Base-by-base conservation (phyloP, 1,140 invertebrate species). In the Bombus huntii region DNA sequence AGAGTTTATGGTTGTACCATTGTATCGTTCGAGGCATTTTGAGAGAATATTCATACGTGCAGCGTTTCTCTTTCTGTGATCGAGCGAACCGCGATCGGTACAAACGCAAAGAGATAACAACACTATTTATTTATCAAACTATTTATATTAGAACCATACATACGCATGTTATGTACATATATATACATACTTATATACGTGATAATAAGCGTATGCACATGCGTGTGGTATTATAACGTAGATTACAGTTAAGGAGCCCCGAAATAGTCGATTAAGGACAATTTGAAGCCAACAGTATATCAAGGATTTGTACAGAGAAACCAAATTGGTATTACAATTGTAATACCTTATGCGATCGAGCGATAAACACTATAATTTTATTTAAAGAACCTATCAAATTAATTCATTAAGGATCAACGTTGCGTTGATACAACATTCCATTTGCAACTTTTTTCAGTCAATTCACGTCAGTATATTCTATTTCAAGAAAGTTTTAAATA, bases 111-210 rank as follows among this genome's bases (percentile, higher is more conserved):
- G 37, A 89, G 34, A 72, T 86, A 65, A 85, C 59, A 73, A 81
- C 57, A 47, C n/a, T 86, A 90, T 79, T 85, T 89, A 90, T 89
- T 89, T 89, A 89, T 79, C 62, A 74, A 87, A 82, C 28, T 90
- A 89, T 89, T 90, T 90, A 90, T 90, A 89, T 71, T 85, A 82
- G 42, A 80, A 57, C 79, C 87, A 42, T 86, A 44, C 74, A 79
- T 85, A 89, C 85, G 59, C 59, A 59, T 83, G 37, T n/a, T 72
- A 66, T 75, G 81, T 76, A 83, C 81, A 76, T 66, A 83, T 42
- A 75, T 18, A 44, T 12, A 47, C 22, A 47, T 15, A 70, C 31
- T 73, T 68, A 47, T 76, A 70, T 70, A 76, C 44, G 72, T 57
- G 70, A 57, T 68, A 66, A 77, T 37, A 62, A 34, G 53, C 71